Evolutionary conservation across 2,888 invertebrate species (phyloP).

Genomic region (Molorchus minor): DNA sequence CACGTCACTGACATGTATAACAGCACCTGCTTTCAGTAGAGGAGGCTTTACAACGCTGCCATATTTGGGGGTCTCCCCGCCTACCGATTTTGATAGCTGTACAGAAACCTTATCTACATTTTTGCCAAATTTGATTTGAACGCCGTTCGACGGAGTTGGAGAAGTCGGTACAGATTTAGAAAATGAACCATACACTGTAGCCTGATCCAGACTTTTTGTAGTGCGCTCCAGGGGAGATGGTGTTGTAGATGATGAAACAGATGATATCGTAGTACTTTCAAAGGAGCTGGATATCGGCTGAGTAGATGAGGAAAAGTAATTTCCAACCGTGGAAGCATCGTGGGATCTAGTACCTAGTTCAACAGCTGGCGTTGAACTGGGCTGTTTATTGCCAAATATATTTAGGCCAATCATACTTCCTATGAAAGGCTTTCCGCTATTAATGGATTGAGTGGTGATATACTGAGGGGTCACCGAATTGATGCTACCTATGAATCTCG

Average conservation of each 20-base stretch:
- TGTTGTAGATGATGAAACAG: not conserved
- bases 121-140: conserved; percentile 43
- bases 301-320: not conserved
- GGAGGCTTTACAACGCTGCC: conserved; percentile 7
- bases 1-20: no score
- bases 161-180: conserved; percentile 45
- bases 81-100: conserved; percentile 42
- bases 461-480: conserved; percentile 57
- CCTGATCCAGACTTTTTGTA: conserved; percentile 60
- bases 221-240: conserved; percentile 2
- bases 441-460: conserved; percentile 56
- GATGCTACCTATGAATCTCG: conserved; percentile 43
- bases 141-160: conserved; percentile 29
- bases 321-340: not conserved
- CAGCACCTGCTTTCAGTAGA: conserved; percentile 7
- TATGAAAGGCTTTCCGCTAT: conserved; percentile 57
- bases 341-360: not conserved
- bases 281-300: not conserved
- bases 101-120: conserved; percentile 41
- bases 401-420: conserved; percentile 52
- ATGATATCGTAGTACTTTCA: no score
- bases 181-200: conserved; percentile 61
- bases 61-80: conserved; percentile 3
- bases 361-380: not conserved
- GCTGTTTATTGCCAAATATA: conserved; percentile 7